phyloP scores from a whole-genome alignment of 2,797 vertebrate species.

The Notoglanidium macrostoma region DNA sequence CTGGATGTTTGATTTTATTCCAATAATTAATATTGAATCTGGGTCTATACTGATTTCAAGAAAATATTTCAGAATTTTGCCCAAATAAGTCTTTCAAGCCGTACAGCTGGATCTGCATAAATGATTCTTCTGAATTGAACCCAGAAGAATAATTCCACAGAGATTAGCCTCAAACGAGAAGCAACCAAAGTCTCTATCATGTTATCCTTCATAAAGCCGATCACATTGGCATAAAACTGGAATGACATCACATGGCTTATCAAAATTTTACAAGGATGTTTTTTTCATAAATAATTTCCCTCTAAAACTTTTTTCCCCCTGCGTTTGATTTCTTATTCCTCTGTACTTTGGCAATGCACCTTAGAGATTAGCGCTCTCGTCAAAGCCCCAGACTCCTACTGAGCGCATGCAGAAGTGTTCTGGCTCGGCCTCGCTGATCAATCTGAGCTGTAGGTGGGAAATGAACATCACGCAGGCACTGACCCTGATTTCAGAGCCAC shows the following conservation, averaged over 20 bases:
- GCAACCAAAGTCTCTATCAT: slow-evolving; percentile 57
- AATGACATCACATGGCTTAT: slow-evolving; percentile 60
- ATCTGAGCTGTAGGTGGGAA: slow-evolving; percentile 52
- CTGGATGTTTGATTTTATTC: slow-evolving; percentile 28
- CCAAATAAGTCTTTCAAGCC: slow-evolving; percentile 33
- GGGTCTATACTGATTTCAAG: not conserved
- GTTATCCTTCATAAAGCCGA: slow-evolving; percentile 57
- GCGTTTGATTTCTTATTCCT: slow-evolving; percentile 63
- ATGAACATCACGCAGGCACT: slow-evolving; percentile 15
- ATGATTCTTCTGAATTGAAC: slow-evolving; percentile 51
- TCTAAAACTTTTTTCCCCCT: slow-evolving; percentile 34
- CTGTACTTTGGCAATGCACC: slow-evolving; percentile 61
- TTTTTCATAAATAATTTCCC: slow-evolving; percentile 61
- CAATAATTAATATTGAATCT: slow-evolving; percentile 30
- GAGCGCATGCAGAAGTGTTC: slow-evolving; percentile 54
- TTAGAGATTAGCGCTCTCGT: slow-evolving; percentile 59
- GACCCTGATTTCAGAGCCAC: slow-evolving; percentile 39
- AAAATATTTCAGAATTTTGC: slow-evolving; percentile 2
- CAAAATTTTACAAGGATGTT: slow-evolving; percentile 58
- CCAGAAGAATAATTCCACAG: slow-evolving; percentile 55
- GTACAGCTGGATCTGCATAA: slow-evolving; percentile 45
- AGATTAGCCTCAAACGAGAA: slow-evolving; percentile 56
- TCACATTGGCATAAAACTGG: slow-evolving; percentile 54
- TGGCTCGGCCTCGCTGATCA: slow-evolving; percentile 61
- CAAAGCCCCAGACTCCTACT: slow-evolving; percentile 54